Conservation (phyloP, 2,888 invertebrate genomes). For the Drosophila gaucha region DNA sequence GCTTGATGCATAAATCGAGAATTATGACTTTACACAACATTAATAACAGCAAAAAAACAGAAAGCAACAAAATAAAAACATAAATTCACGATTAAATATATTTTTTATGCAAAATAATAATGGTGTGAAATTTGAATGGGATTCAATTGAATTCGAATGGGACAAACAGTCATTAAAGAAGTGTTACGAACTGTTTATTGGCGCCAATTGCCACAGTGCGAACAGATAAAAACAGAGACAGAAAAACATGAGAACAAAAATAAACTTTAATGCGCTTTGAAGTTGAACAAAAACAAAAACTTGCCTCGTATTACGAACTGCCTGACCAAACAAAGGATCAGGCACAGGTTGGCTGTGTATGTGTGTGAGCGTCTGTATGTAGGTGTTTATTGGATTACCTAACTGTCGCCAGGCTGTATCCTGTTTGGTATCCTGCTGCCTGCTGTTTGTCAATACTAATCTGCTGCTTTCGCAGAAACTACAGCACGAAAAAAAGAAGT, state of each 20-base stretch:
- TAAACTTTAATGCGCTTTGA: conserved; percentile 35
- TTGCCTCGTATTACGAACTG: conserved; percentile 24
- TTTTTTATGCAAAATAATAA: conserved; percentile 62
- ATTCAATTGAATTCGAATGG: conserved; percentile 37
- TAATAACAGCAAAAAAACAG: conserved; percentile 35
- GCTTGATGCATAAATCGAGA: conserved; percentile 48
- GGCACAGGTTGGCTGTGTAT: conserved; percentile 12
- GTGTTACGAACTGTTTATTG: conserved; percentile 41
- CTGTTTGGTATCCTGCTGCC: conserved; percentile 31
- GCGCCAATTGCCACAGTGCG: conserved; percentile 36
- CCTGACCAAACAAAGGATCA: conserved; percentile 37
- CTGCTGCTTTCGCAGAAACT: conserved; percentile 46
- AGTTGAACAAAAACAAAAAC: conserved; percentile 29
- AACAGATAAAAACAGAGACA: conserved; percentile 12
- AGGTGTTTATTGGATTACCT: conserved; percentile 73
- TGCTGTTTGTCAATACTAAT: conserved; percentile 78
- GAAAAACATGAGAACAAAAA: too few relatives aligned
- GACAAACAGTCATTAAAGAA: conserved; percentile 24
- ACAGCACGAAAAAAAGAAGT: conserved; percentile 17
- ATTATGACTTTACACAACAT: conserved; percentile 60
- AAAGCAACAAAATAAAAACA: conserved; percentile 38
- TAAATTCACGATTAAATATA: conserved; percentile 58
- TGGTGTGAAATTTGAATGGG: conserved; percentile 39
- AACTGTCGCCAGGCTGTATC: conserved; percentile 50
- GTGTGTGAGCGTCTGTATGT: conserved; percentile 2